Base-by-base conservation (phyloP, 2,888 invertebrate genomes). In the Steinernema hermaphroditum region DNA sequence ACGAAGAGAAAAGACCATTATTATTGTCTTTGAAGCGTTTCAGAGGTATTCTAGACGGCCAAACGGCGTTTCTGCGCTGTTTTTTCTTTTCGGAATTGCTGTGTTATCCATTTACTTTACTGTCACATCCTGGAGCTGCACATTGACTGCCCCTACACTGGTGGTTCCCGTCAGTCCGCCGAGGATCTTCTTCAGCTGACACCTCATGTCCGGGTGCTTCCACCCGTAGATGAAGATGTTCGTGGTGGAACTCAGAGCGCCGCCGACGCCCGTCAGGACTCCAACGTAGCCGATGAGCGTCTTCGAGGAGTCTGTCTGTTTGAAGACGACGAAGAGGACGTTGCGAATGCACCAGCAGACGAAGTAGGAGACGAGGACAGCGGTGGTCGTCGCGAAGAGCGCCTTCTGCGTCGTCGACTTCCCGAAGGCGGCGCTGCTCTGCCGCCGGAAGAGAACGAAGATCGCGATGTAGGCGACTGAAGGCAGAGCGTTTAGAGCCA, bases 171-270 rank as follows among this genome's bases (percentile, higher is more conserved):
- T 37, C 37, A 37, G 37, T 37, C 37, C 6, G n/a, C 46, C 22
- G 8, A 46, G 6, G 8, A 62, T 29, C 32, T 29, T 29, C 32
- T 62, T 62, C 12, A 62, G 32, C 2, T 34, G 29, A 32, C 16
- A 16, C 14, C 4, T 29, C 27, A 62, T 16, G 2, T 62, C 32
- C 16, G 62, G 62, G 32, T 62, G 62, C 27, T 62, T 62, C 62
- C 62, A 62, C 32, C 62, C 62, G 62, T 62, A 62, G 29, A 62
- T 62, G 62, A 62, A 62, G 32, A 62, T 16, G 54, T 54, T 54
- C 6, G 54, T 54, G 54, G 27, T 34, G 32, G 62, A 29, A 16
- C 32, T 62, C 1, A 62, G 32, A 8, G 62, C 34, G 32, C 62
- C 27, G 62, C 62, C 29, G 32, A 62, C 62, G 29, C 62, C 34